Evolutionary conservation across 2,888 invertebrate species (phyloP), one percentile per base, ranked within the genome.

Genomic region (Mythimna loreyi): DNA sequence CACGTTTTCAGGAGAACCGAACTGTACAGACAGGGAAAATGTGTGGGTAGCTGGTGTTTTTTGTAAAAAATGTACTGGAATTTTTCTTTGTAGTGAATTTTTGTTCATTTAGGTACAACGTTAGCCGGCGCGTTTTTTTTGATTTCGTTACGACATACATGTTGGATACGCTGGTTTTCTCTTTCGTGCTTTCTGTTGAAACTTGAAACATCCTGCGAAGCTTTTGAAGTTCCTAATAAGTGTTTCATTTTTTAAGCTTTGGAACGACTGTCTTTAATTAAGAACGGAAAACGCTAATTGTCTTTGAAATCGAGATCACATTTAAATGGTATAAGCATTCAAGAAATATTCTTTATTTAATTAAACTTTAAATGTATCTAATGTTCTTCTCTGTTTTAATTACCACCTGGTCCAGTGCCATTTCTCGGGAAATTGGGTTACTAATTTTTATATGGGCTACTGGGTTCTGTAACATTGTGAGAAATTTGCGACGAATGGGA

Each of bases 31-130:
- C 68, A 68, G 68, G 47, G 56, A 11, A 50, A 55, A 77, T 62
- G 72, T 72, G 73, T 72, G 72, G 59, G 28, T 53, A 49, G 33
- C 36, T 36, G n/a, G 16, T 28, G 45, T 43, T 58, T 56, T 67
- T 57, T 45, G 13, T 28, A 53, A 72, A 75, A 67, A 78, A 60
- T 56, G 36, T 59, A 13, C 50, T 25, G 57, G 47, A 60, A 57
- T 60, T 75, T 71, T 73, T 67, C 73, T 72, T 78, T 76, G 79
- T 67, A 73, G 60, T 11, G 23, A 53, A 49, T 65, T 78, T 76
- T 59, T 45, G 75, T 62, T 66, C 66, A 61, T 77, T 61, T 77
- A 72, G 23, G 36, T 62, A 45, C 53, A 59, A 55, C 62, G 61
- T 62, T 61, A 57, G 57, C 45, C 45, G 57, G 58, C 8, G 58